Conservation (phyloP, 2,797 vertebrate species). For the Enteromius treurensis region DNA sequence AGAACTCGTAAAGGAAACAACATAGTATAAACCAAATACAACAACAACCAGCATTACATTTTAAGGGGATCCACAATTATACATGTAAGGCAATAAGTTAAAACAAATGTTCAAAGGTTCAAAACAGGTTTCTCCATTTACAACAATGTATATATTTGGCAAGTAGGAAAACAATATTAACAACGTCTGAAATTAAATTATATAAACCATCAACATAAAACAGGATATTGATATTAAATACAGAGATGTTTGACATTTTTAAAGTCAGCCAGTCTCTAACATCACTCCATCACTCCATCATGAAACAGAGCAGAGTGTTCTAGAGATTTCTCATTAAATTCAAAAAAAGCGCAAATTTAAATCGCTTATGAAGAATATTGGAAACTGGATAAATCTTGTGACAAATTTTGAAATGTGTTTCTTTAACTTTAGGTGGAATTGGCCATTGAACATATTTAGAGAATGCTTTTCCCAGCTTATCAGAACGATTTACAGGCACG, state of each 20-base stretch:
- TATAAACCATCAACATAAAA: neutral
- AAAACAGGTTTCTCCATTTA: neutral
- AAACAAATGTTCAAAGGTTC: neutral
- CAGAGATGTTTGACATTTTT: constrained; percentile 4
- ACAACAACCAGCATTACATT: neutral
- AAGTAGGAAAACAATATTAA: neutral
- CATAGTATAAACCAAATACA: neutral
- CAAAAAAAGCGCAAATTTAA: neutral
- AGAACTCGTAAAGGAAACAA: neutral
- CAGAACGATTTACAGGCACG: neutral
- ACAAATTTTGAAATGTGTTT: neutral
- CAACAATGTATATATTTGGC: neutral
- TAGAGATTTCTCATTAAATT: neutral
- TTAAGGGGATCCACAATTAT: neutral
- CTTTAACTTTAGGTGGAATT: neutral
- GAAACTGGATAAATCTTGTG: neutral
- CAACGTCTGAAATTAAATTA: neutral
- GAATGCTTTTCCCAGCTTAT: neutral
- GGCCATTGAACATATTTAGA: neutral
- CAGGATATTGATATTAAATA: neutral
- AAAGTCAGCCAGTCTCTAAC: neutral
- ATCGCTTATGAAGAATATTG: neutral
- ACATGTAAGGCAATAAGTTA: neutral
- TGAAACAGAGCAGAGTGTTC: neutral
- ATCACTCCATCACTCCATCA: neutral